A percentile compares a stretch with the other conserved stretches of the same genome.
Evolutionary conservation across 2,797 vertebrate species (phyloP).

Genomic region (Anniella stebbinsi): DNA sequence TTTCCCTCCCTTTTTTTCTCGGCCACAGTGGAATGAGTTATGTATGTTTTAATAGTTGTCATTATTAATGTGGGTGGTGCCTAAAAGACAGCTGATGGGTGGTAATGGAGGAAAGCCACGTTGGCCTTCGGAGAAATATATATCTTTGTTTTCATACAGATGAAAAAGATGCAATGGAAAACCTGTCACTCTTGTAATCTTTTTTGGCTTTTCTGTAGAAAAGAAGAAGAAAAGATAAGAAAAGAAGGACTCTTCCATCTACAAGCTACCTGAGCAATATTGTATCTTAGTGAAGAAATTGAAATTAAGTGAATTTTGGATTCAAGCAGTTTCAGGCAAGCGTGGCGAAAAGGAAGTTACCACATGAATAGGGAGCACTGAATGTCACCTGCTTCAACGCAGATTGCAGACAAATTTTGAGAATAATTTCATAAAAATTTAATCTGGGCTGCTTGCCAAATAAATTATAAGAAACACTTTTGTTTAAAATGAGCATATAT

Average conservation of each 20-base stretch:
- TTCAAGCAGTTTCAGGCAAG: background rate
- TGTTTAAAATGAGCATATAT: background rate
- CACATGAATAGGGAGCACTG: background rate
- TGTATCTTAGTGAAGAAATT: background rate
- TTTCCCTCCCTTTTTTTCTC: background rate
- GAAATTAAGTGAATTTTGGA: background rate
- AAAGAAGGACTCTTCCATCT: background rate
- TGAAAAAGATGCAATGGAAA: background rate
- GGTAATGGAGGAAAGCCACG: fast-evolving
- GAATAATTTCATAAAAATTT: background rate
- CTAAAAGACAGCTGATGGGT: background rate
- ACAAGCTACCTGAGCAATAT: background rate
- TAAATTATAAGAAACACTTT: background rate
- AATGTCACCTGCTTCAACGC: constrained; percentile 11
- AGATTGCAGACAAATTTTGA: background rate
- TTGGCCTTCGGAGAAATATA: background rate
- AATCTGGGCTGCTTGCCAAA: background rate
- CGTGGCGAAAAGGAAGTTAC: background rate
- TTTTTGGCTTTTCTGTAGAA: background rate
- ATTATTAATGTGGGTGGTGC: background rate
- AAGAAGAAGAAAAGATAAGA: background rate
- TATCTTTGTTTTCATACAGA: background rate
- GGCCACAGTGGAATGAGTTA: background rate
- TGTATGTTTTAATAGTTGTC: background rate
- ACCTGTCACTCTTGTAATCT: background rate